Base-by-base conservation (phyloP, 2,113 vertebrate species). In the Rallus limicola region DNA sequence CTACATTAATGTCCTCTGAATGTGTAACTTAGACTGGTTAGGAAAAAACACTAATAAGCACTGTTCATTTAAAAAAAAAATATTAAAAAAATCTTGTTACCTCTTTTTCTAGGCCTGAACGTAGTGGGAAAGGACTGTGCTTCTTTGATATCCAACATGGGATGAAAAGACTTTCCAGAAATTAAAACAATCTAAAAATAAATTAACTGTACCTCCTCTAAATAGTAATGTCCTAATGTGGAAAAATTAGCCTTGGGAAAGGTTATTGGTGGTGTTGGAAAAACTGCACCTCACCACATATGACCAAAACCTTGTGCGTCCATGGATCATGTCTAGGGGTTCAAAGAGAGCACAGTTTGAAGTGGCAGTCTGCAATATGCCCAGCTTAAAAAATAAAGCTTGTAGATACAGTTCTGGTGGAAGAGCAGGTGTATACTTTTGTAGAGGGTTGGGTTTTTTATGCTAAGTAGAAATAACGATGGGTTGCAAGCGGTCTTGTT, bases 1-100 rank as follows among this genome's bases (percentile, higher is more conserved):
- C 86, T 91, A 78, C 86, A 79, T 94, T 75, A 38, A 93, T 92
- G 67, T 95, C 92, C 91, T 96, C 91, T 97, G 95, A 92, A 95
- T 97, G 97, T 97, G 94, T 97, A 97, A 96, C 70, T 70, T 87
- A 94, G 93, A 95, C 94, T 96, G 92, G 90, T 40, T 92, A 93
- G 93, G 88, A 89, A 84, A 95, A 80, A 93, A 91, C 67, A 82
- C 86, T 91, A 95, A 95, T 93, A 94, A 95, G 91, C 67, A 87
- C 91, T 97, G 94, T 85, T 97, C 94, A 82, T 96, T 72, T 17
- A 78, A 69, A 50, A 79, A 86, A 94, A 72, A 85, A 71, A 34
- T 52, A 91, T 16, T 42, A 42, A 17, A 44, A 53, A 28, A 86
- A 85, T 95, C 59, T 97, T 28, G 46, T 97, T 97, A 96, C 87